Evolutionary conservation across 2,797 vertebrate genomes (phyloP), one percentile per base, ranked within the genome.

Genomic region (Sebastes hubbsi): DNA sequence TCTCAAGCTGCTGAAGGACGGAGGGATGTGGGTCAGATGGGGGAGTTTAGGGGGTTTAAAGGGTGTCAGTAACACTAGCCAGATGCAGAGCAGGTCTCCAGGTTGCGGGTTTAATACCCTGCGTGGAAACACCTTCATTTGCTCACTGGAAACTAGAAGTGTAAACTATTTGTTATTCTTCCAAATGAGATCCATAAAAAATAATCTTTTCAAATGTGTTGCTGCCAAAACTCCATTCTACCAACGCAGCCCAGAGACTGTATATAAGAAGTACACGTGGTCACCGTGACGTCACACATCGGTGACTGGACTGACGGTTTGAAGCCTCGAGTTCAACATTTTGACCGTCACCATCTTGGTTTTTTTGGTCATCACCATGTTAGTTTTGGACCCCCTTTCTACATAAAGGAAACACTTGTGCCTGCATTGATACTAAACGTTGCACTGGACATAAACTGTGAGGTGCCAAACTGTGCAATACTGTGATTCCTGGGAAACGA

Each of bases 1-100:
- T 79, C 85, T 88, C 88, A 85, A 91, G 88, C 86, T 89, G 84
- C 59, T 16, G 49, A 20, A 69, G 9, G 8, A n/a, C 60, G 4
- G 67, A 24, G 60, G 58, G 74, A 72, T 70, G 77, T 77, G 79
- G 85, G 81, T 81, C 76, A 78, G 63, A 8, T 27, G 66, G 55
- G 42, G 29, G 1, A 3, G 5, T 32, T 20, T 24, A 2, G 29
- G 6, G 6, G 30, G 30, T 32, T 42, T 42, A 20, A 0, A 46
- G 36, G 32, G 46, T 25, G 78, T 62, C 68, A 7, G 61, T 74
- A 77, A 82, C 13, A 54, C 0, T 22, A 54, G 18, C 71, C 78
- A 87, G 64, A 82, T 54, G 64, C 61, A 24, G 25, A 18, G 20
- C 32, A 52, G 30, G 49, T 58, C 18, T 56, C 30, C 46, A 67